phyloP scores from a whole-genome alignment of 2,797 vertebrate genomes.

The Hyperoplus lanceolatus region DNA sequence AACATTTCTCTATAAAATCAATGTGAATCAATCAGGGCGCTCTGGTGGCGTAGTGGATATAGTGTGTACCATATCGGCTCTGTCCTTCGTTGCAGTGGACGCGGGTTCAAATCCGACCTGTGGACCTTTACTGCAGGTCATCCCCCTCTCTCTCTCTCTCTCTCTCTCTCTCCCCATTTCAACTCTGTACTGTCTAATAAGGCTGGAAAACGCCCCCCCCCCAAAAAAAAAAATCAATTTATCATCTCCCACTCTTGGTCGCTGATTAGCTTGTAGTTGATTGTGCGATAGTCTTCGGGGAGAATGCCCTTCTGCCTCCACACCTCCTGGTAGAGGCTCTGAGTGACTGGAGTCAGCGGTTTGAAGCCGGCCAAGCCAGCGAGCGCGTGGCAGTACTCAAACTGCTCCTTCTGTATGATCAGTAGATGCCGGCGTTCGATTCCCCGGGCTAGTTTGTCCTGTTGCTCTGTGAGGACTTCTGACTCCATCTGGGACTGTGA shows the following conservation, averaged over 20 bases:
- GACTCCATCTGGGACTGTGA: conserved; percentile 77
- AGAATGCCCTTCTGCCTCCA: conserved; percentile 60
- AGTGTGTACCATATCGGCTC: too few relatives aligned
- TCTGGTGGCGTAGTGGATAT: too few relatives aligned
- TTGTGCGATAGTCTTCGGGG: conserved; percentile 68
- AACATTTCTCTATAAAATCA: too few relatives aligned
- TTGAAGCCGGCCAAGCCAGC: conserved; percentile 72
- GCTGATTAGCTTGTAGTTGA: conserved; percentile 79
- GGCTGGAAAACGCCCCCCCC: too few relatives aligned
- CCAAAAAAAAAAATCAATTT: neutral
- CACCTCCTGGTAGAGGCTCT: conserved; percentile 82
- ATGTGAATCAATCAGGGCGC: too few relatives aligned
- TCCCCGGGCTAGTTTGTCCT: conserved; percentile 51
- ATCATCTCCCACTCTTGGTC: conserved; percentile 74
- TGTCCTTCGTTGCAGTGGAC: too few relatives aligned
- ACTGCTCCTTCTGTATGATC: conserved; percentile 78
- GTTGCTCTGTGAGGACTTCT: conserved; percentile 52
- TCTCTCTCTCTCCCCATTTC: too few relatives aligned
- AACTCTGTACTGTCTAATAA: too few relatives aligned
- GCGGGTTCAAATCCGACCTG: too few relatives aligned
- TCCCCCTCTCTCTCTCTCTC: too few relatives aligned
- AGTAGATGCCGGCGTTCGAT: conserved; percentile 79
- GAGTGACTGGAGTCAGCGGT: conserved; percentile 64
- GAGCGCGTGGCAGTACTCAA: conserved; percentile 82
- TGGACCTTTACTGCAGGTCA: too few relatives aligned